Evolutionary conservation across 1,140 invertebrate species (phyloP).

Genomic region (Sarcophaga peregrina): DNA sequence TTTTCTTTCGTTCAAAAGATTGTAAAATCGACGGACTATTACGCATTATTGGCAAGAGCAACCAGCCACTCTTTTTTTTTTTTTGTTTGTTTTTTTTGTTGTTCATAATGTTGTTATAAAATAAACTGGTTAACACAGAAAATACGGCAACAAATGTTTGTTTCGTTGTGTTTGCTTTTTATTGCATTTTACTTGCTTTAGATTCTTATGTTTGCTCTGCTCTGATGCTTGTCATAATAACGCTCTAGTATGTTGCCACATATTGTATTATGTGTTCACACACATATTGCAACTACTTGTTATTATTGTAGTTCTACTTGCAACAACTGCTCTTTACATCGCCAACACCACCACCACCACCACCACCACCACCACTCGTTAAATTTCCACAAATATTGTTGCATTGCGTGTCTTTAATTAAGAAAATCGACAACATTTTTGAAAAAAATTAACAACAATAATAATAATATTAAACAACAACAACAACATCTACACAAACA

Average conservation of each 20-base stretch:
- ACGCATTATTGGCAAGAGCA: background rate
- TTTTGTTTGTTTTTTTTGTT: no score
- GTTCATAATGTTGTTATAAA: background rate
- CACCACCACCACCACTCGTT: background rate
- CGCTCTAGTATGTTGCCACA: background rate
- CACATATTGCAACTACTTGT: no score
- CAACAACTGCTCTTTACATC: no score
- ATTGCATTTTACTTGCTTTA: background rate
- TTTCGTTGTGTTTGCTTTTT: no score
- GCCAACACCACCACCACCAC: background rate
- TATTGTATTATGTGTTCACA: no score
- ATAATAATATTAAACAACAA: background rate
- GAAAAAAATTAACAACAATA: background rate
- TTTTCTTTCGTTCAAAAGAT: no score
- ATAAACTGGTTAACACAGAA: constrained; percentile 10
- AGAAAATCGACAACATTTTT: background rate
- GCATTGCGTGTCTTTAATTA: constrained; percentile 44
- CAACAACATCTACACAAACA: background rate
- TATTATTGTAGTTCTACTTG: no score
- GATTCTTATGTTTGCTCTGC: background rate
- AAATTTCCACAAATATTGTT: constrained; percentile 35
- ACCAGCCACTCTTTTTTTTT: background rate
- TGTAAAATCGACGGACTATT: no score
- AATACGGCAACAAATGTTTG: background rate
- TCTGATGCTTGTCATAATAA: no score